Evolutionary conservation across 2,113 vertebrate genomes (phyloP).

Genomic region (Eurypyga helias): DNA sequence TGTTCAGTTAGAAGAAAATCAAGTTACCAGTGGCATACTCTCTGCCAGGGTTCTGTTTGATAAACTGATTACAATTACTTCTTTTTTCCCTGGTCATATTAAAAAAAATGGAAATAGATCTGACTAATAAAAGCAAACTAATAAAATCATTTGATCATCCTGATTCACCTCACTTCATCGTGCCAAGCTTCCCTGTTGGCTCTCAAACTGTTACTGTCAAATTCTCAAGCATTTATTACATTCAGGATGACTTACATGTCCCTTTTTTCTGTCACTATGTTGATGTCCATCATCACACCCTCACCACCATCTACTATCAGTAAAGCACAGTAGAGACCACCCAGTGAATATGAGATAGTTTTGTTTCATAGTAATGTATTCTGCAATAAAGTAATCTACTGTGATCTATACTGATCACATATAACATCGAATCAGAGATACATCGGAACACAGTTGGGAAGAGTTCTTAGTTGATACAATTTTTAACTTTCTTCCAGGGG

Average conservation of each 20-base stretch:
- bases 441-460: background rate
- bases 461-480: background rate
- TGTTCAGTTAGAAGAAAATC: constrained; percentile 45
- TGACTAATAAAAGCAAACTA: constrained; percentile 83
- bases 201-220: constrained; percentile 80
- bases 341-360: background rate
- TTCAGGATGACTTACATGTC: constrained; percentile 47
- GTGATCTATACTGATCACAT: background rate
- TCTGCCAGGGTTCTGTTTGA: constrained; percentile 63
- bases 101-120: constrained; percentile 80
- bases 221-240: constrained; percentile 67
- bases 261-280: background rate
- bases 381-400: background rate
- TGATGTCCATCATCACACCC: constrained; percentile 60
- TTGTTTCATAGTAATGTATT: background rate
- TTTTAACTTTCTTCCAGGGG: background rate
- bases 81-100: constrained; percentile 73
- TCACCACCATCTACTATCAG: background rate
- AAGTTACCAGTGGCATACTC: constrained; percentile 31
- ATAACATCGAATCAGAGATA: background rate
- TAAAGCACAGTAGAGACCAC: background rate
- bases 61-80: constrained; percentile 81
- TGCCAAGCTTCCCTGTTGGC: constrained; percentile 80
- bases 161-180: constrained; percentile 77
- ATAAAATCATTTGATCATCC: constrained; percentile 86